Evolutionary conservation across 92 coral and sea anemone genomes (phyloP).

Genomic region (Isaurus tuberculatus): DNA sequence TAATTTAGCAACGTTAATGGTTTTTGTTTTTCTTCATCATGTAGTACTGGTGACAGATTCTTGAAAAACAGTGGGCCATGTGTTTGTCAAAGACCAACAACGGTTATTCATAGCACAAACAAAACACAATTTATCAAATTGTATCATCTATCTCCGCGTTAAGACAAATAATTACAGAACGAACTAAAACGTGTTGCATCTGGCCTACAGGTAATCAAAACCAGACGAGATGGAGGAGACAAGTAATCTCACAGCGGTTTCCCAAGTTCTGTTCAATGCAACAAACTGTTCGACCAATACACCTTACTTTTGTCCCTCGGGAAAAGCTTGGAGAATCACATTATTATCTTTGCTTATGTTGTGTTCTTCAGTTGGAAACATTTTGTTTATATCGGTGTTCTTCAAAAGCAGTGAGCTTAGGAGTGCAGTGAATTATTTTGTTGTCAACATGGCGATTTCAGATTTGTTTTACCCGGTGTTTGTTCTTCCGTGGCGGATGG

Average conservation of each 20-base stretch:
- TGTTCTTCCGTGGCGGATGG: constrained; percentile 38
- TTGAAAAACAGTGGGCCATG: neutral
- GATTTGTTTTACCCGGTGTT: constrained; percentile 31
- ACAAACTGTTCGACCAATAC: neutral
- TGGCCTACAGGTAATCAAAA: neutral
- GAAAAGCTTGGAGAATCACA: constrained; percentile 23
- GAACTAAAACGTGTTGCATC: constrained; percentile 11
- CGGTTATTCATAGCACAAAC: neutral
- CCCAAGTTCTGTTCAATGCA: neutral
- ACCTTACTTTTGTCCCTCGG: neutral
- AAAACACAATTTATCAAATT: neutral
- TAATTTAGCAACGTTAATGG: neutral
- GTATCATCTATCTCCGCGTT: neutral
- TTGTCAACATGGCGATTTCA: constrained; percentile 45
- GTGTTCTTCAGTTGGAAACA: constrained; percentile 17
- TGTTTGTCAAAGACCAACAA: neutral
- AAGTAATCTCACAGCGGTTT: neutral
- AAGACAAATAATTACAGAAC: neutral
- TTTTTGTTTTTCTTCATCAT: constrained; percentile 19
- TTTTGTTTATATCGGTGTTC: constrained; percentile 20
- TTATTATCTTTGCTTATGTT: constrained; percentile 6
- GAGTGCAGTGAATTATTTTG: constrained; percentile 41
- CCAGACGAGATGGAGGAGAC: neutral
- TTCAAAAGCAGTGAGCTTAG: constrained; percentile 41
- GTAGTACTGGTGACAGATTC: neutral